phyloP scores from a whole-genome alignment of 2,797 vertebrate genomes.

The Pygocentrus nattereri region DNA sequence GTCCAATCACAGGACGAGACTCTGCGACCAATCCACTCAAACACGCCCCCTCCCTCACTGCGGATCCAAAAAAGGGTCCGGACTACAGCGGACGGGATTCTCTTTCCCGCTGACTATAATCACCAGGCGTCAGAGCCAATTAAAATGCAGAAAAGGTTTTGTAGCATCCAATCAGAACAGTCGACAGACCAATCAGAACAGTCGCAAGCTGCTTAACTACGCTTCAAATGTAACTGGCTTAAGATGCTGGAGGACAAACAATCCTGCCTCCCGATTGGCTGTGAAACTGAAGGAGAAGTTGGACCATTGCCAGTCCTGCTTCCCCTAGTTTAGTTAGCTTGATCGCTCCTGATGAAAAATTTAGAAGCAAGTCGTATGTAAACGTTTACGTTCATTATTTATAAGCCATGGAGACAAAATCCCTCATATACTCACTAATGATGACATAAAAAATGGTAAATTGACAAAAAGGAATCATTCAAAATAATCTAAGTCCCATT shows the following conservation, averaged over 20 bases:
- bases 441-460: neutral
- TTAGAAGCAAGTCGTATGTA: neutral
- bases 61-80: conserved; percentile 48
- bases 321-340: neutral
- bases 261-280: neutral
- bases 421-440: neutral
- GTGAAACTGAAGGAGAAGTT: neutral
- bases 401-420: neutral
- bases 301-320: neutral
- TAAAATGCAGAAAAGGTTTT: neutral
- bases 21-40: conserved; percentile 68
- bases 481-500: too few species aligned
- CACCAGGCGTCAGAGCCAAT: neutral
- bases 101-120: neutral
- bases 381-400: too few species aligned
- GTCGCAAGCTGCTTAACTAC: neutral
- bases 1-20: conserved; percentile 73
- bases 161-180: neutral
- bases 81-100: neutral
- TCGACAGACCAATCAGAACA: neutral
- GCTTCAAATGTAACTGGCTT: neutral
- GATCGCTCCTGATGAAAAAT: neutral
- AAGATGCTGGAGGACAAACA: too few species aligned
- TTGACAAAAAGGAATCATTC: neutral
- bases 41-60: conserved; percentile 68